A percentile compares a stretch with the other conserved stretches of the same genome.
Evolutionary conservation across 2,888 invertebrate genomes (phyloP).

Genomic region (Drosophila suboccidentalis): DNA sequence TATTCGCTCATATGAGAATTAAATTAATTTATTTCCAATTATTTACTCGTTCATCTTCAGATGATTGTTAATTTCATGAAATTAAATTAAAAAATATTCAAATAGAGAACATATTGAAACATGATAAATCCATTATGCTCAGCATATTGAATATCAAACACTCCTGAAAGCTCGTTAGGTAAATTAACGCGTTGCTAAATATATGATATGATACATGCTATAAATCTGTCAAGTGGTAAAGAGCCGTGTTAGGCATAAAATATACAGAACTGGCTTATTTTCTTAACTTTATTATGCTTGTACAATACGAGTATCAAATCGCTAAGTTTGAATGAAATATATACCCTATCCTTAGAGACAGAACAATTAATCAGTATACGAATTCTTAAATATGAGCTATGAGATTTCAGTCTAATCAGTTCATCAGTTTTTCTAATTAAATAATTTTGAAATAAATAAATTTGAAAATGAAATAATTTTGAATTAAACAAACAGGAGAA

Average conservation of each 20-base stretch:
- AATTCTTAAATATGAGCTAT: too few species aligned
- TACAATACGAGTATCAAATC: not conserved
- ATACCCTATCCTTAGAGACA: not conserved
- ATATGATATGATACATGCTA: conserved; percentile 14
- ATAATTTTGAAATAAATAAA: not conserved
- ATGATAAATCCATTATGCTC: conserved; percentile 14
- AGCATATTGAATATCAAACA: conserved; percentile 11
- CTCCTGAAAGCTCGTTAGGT: conserved; percentile 16
- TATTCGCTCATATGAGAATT: not conserved
- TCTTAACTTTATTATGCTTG: not conserved
- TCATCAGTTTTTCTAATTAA: too few species aligned
- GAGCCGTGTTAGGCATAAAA: conserved; percentile 6
- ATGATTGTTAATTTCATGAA: not conserved
- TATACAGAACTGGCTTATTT: not conserved
- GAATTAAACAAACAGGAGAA: not conserved
- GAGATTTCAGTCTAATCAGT: too few species aligned
- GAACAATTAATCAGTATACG: not conserved
- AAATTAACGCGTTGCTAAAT: conserved; percentile 13
- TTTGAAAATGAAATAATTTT: too few species aligned
- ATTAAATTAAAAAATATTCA: conserved; percentile 8
- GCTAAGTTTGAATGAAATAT: not conserved
- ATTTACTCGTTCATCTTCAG: not conserved
- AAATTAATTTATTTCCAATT: not conserved
- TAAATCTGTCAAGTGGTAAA: conserved; percentile 18
- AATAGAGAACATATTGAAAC: conserved; percentile 8